These are phyloP conservation scores for Melanotaenia pygmaea DNA, from an alignment of 2,797 vertebrate genomes.

Conservation along the genomic window DNA sequence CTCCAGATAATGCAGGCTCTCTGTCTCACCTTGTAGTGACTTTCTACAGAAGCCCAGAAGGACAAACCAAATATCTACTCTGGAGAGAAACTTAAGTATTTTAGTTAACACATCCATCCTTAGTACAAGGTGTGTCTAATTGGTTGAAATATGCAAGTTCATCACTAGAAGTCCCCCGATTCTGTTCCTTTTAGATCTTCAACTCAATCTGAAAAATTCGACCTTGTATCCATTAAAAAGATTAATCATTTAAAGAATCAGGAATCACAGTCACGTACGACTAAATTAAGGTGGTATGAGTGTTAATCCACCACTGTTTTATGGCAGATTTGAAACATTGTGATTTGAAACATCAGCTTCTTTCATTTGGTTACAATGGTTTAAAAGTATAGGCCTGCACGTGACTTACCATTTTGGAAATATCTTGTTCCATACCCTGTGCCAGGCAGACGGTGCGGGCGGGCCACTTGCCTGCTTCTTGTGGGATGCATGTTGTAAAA, in stretches of 20 bases:
- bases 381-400: background rate
- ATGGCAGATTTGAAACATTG: background rate
- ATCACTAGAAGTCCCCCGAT: background rate
- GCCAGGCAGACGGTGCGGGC: slow-evolving; percentile 70
- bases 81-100: too few species aligned
- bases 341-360: background rate
- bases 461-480: slow-evolving; percentile 53
- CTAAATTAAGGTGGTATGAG: background rate
- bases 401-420: slow-evolving; percentile 85
- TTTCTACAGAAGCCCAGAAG: too few species aligned
- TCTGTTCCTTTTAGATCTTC: background rate
- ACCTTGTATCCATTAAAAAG: background rate
- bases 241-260: background rate
- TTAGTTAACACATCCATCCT: too few species aligned
- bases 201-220: background rate
- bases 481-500: slow-evolving; percentile 80
- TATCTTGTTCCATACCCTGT: slow-evolving; percentile 82
- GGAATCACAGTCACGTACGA: background rate
- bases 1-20: too few species aligned
- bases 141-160: background rate
- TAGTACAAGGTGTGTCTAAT: background rate
- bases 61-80: too few species aligned
- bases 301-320: background rate
- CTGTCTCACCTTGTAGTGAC: too few species aligned
- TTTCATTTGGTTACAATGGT: background rate